Conservation (phyloP, 2,888 invertebrate genomes). For the Hirtodrosophila duncani region DNA sequence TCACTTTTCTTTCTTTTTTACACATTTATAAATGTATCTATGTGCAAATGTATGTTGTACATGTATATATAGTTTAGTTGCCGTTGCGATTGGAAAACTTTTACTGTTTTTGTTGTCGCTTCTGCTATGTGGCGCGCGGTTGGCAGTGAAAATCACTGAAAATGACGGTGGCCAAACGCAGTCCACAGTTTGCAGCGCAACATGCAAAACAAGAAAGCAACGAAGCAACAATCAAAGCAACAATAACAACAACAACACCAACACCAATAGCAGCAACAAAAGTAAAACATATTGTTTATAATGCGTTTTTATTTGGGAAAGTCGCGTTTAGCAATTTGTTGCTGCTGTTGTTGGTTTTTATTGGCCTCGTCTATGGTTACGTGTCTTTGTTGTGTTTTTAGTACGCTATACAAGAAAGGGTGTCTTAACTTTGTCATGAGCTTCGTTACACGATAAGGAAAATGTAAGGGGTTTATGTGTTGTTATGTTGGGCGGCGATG, state of each 20-base stretch:
- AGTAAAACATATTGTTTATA: constrained; percentile 61
- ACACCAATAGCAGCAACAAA: constrained; percentile 10
- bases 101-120: constrained; percentile 37
- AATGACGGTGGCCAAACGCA: constrained; percentile 53
- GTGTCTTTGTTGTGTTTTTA: constrained; percentile 29
- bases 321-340: constrained; percentile 64
- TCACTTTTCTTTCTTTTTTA: constrained; percentile 62
- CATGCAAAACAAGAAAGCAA: constrained; percentile 66
- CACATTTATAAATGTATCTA: neutral
- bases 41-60: too few relatives aligned
- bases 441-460: too few relatives aligned
- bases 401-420: too few relatives aligned
- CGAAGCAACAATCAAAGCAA: too few relatives aligned
- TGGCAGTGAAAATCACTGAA: constrained; percentile 65
- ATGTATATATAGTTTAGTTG: too few relatives aligned
- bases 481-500: too few relatives aligned
- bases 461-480: too few relatives aligned
- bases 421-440: too few relatives aligned
- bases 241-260: constrained; percentile 8
- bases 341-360: constrained; percentile 13
- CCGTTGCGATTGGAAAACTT: constrained; percentile 55
- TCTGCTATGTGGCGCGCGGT: constrained; percentile 41
- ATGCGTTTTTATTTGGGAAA: constrained; percentile 70
- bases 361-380: constrained; percentile 40
- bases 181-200: constrained; percentile 40